Evolutionary conservation across 1,140 invertebrate species (phyloP).

Genomic region (Homarus americanus): DNA sequence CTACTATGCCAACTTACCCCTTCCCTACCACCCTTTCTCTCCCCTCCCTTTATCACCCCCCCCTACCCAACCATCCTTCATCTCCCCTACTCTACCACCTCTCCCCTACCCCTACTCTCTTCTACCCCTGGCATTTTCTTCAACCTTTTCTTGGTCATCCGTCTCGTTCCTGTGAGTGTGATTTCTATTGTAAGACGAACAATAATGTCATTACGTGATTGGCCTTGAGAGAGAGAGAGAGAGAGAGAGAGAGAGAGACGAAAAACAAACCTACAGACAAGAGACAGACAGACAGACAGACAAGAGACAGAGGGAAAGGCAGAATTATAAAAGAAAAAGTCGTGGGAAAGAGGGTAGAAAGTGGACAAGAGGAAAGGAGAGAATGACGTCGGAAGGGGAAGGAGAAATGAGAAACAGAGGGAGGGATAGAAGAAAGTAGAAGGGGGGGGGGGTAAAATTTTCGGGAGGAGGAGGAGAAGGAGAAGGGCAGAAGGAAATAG

Average conservation of each 20-base stretch:
- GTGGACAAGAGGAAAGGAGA: not conserved
- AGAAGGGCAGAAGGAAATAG: too few species aligned
- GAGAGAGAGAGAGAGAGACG: not conserved
- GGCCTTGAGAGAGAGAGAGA: not conserved
- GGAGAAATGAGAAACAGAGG: too few species aligned
- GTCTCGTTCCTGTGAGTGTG: not conserved
- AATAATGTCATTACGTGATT: constrained; percentile 51
- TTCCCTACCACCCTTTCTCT: not conserved
- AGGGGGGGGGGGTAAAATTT: too few species aligned
- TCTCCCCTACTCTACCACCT: too few species aligned
- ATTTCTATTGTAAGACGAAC: constrained; percentile 46
- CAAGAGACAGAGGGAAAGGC: not conserved
- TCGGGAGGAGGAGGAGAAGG: too few species aligned
- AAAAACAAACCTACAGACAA: too few species aligned
- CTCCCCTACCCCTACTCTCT: constrained; percentile 9
- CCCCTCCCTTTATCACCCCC: not conserved
- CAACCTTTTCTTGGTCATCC: not conserved
- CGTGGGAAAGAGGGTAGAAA: not conserved
- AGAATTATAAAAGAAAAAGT: not conserved
- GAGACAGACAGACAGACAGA: too few species aligned
- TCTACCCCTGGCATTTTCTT: not conserved
- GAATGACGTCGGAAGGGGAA: not conserved
- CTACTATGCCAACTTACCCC: too few species aligned
- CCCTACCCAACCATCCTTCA: too few species aligned
- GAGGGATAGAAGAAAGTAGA: too few species aligned